Base-by-base conservation (phyloP, 1,140 invertebrate genomes). In the Papilio glaucus region DNA sequence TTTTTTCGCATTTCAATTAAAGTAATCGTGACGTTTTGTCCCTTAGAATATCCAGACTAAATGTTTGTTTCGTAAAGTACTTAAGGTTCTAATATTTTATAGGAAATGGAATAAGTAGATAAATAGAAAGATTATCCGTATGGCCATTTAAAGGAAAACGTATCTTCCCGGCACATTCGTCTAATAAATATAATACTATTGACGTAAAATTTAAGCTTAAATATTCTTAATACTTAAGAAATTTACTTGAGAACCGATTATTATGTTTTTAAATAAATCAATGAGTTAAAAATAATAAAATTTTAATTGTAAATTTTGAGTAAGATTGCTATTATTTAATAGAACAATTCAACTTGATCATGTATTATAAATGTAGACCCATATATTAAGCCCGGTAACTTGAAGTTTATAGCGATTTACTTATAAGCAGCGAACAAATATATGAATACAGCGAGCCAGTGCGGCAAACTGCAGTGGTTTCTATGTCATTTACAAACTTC, bases 381-480 rank as follows among this genome's bases (percentile, higher is more conserved):
- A 9, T 53, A 18, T 7, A 49, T 21, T 49, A 9, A 8, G 18
- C 15, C 8, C 15, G n/a, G 7, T 24, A 24, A 12, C 8, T 24
- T 53, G 49, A 53, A 53, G 2, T 10, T n/a, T 24, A 53, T 18
- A 53, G 49, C 9, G 18, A 24, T 53, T 18, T 49, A 49, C 18
- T 8, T 53, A 6, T 33, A n/a, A n/a, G n/a, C n/a, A n/a, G n/a
- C n/a, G n/a, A n/a, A 24, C 21, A 53, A 53, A 53, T 53, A 33
- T 33, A 24, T 21, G 21, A 53, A 53, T 53, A 9, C 2, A 53
- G 10, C 49, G 49, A 24, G 49, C 49, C 49, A 53, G 49, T 53
- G 49, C 49, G 49, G 49, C 49, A 53, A 53, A 53, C 49, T 53
- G 49, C 49, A 53, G 49, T 53, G 49, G 49, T 53, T 53, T 53